Evolutionary conservation across 1,140 invertebrate genomes (phyloP).

Genomic region (Neodiprion pinetum): DNA sequence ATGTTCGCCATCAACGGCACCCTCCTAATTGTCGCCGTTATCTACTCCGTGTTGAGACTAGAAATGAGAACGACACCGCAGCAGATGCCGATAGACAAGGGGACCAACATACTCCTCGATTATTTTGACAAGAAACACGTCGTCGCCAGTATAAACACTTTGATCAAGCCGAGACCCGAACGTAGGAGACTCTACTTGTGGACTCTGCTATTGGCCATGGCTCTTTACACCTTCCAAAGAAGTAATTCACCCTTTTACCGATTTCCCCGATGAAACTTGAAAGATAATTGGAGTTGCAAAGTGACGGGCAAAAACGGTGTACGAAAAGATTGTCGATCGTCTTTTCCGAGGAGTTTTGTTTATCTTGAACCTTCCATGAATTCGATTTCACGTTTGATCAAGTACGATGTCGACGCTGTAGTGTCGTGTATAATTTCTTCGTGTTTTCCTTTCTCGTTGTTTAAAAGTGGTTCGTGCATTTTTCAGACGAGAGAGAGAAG

Average conservation of each 20-base stretch:
- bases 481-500: conserved; percentile 73
- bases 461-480: neutral
- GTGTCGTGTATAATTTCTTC: no score
- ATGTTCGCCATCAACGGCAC: conserved; percentile 76
- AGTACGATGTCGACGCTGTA: no score
- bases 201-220: conserved; percentile 73
- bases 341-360: neutral
- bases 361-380: no score
- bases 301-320: no score
- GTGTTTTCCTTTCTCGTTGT: no score
- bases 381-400: no score
- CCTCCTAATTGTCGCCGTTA: conserved; percentile 66
- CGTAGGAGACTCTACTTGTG: conserved; percentile 68
- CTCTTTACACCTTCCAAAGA: conserved; percentile 79
- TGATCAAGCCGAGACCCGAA: conserved; percentile 63
- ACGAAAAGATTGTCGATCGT: no score
- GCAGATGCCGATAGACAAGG: conserved; percentile 66
- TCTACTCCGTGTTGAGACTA: conserved; percentile 68
- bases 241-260: conserved; percentile 44
- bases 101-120: conserved; percentile 68
- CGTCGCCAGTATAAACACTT: conserved; percentile 65
- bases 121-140: conserved; percentile 76
- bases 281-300: neutral
- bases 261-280: neutral
- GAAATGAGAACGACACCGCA: conserved; percentile 71